Evolutionary conservation across 1,140 invertebrate species (phyloP), one percentile per base, ranked within the genome.

Genomic region (Galendromus occidentalis): DNA sequence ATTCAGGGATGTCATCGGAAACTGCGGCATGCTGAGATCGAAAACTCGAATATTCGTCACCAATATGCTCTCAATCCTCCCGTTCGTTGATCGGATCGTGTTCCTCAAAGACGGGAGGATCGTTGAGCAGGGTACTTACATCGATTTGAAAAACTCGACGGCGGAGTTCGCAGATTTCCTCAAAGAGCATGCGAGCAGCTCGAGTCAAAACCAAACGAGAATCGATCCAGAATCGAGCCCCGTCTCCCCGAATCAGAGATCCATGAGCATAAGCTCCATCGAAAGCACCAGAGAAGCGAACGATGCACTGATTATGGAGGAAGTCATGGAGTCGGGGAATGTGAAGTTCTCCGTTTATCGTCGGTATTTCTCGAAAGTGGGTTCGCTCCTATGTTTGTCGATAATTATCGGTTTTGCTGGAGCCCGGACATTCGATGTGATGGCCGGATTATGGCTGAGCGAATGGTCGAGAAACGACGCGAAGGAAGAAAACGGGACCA

Each of bases 1-100:
- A 44, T 86, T 90, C 74, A 80, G 84, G 47, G 79, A 88, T 4
- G 81, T 47, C 33, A 59, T 59, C 12, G 51, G 89, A 73, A 82
- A 98, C 64, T 78, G 86, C 72, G 85, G 84, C 7, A 72, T 91
- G 64, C 77, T 98, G 55, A 81, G 82, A 70, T 77, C 82, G 65
- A 91, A 88, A 75, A 94, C 91, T 0, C 80, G 88, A 69, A 80
- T 93, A 69, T 76, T 98, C 9, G 87, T 87, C 66, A 91, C 92
- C 0, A 68, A 73, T 51, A 66, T 66, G 22, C 20, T 73, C 7
- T 68, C 69, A 1, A 91, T 88, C 73, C 78, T 95, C 68, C 85
- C 87, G 0, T 82, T 91, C 73, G 85, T 87, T 0, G 88, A 94
- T 76, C 81, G 86, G 68, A 91, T 95, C 65, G 76, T 91, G 69